Base-by-base conservation (phyloP, 2,797 vertebrate genomes). In the Prunella strophiata region DNA sequence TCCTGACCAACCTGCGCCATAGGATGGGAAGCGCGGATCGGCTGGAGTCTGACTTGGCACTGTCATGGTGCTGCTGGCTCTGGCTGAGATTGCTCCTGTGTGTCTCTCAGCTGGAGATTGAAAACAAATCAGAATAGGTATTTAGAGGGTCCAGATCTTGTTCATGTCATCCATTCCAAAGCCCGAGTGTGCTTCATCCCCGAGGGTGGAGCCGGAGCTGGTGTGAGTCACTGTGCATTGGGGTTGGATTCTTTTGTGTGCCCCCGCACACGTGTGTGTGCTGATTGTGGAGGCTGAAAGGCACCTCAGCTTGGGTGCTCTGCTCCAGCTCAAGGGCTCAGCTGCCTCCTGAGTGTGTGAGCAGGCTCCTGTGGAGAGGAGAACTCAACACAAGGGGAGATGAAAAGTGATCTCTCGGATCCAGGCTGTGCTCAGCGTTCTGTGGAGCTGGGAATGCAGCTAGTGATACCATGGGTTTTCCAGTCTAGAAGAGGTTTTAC, bases 101-200 rank as follows among this genome's bases (percentile, higher is more conserved):
- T 58, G 10, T 11, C 12, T 61, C 30, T 38, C 11, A 7, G 65
- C 34, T 47, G 43, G 36, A 67, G 32, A 17, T 8, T 59, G 76
- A 38, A 82, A 84, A 51, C 66, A 62, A 20, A n/a, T 13, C 0
- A 2, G 0, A 2, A 0, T 13, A 15, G 45, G 3, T 68, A 59
- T 25, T 50, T 48, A 23, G 23, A 83, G 20, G 27, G 57, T 79
- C 23, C 17, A 30, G 65, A 45, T 52, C 61, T 76, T 70, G 59
- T 71, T 88, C 32, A 2, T 25, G 5, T 32, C 20, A 34, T 48
- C 38, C 55, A 0, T 82, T 92, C 88, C 27, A 72, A 45, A 34
- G 25, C 61, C 27, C 5, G 14, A 54, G 16, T 42, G 16, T 77
- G 38, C 77, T 70, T 50, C 20, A 7, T 61, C 36, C 42, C 42